These are phyloP conservation scores for Cactoblastis cactorum DNA, from an alignment of 2,888 invertebrate genomes.

Conservation along the genomic window DNA sequence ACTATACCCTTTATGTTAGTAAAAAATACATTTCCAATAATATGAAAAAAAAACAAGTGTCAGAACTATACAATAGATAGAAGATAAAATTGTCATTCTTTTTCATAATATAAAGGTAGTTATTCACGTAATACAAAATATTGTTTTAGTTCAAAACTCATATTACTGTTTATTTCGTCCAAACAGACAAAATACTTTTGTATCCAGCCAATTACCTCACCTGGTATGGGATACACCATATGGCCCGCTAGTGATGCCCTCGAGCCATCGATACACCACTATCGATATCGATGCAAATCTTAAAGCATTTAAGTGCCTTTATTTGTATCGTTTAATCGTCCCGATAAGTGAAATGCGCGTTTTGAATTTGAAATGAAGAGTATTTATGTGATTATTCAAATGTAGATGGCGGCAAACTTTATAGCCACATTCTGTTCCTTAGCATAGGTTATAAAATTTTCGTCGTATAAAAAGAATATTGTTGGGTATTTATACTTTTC, in stretches of 20 bases:
- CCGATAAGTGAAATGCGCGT: constrained; percentile 13
- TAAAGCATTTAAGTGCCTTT: constrained; percentile 12
- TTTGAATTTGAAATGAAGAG: constrained; percentile 10
- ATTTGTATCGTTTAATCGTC: constrained; percentile 11
- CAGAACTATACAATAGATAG: not conserved
- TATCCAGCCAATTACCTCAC: constrained; percentile 48
- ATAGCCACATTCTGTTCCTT: not conserved
- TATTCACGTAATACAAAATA: not conserved
- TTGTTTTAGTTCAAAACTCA: not conserved
- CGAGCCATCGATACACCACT: constrained; percentile 5
- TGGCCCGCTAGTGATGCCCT: constrained; percentile 42
- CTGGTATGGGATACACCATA: constrained; percentile 56
- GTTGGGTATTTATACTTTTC: not conserved
- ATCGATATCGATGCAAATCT: constrained; percentile 21
- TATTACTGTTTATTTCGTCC: constrained; percentile 1
- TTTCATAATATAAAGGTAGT: not conserved
- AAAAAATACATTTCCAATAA: too few relatives aligned
- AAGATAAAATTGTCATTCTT: not conserved
- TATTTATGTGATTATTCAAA: constrained; percentile 9
- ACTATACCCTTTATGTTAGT: too few relatives aligned
- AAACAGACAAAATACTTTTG: constrained; percentile 8
- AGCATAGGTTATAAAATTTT: not conserved
- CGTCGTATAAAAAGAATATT: not conserved
- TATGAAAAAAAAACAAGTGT: not conserved
- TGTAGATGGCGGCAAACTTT: not conserved